Base-by-base conservation (phyloP, 1,140 invertebrate genomes). In the Nymphalis io region DNA sequence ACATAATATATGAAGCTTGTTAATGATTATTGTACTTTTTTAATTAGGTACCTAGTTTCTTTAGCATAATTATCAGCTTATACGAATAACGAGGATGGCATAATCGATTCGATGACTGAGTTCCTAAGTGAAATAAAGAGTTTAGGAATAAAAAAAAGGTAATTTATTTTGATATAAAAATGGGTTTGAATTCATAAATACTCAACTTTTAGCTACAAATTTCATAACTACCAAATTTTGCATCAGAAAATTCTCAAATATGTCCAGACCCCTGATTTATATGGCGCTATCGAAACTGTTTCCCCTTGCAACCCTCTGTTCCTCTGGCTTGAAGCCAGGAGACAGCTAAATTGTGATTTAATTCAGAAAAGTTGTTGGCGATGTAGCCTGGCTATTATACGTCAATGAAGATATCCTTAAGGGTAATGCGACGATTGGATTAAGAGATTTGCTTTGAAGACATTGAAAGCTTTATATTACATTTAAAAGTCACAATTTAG, bases 341-440 rank as follows among this genome's bases (percentile, higher is more conserved):
- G 42, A 61, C 60, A 48, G 21, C 15, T 16, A 61, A 61, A 63
- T 63, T 10, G 10, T 63, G 12, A 63, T 53, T 63, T 65, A 65
- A 65, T 57, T 65, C 53, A 57, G 46, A 65, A 65, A 65, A 57
- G 33, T 39, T 10, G 16, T 16, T 18, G n/a, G n/a, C 44, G 46
- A 21, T 20, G 8, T 20, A 21, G 20, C 15, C 18, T 40, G 38
- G 16, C 3, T 33, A 0, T 33, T 3, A 15, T 13, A 0, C 12
- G 15, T 55, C 51, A 55, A 55, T 55, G 51, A 27, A 55, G 51
- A 55, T 15, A 27, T 55, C 12, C 5, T 20, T 21, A 55, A 55
- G 51, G 51, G 23, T 51, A 51, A 51, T 51, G 46, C 0, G 21
- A 27, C 12, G 23, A 55, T 55, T 3, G 51, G 48, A n/a, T 55